Percentiles rank a stretch among this genome's conserved stretches.
Evolutionary conservation across 2,113 vertebrate species (phyloP).

Genomic region (Otis tarda): DNA sequence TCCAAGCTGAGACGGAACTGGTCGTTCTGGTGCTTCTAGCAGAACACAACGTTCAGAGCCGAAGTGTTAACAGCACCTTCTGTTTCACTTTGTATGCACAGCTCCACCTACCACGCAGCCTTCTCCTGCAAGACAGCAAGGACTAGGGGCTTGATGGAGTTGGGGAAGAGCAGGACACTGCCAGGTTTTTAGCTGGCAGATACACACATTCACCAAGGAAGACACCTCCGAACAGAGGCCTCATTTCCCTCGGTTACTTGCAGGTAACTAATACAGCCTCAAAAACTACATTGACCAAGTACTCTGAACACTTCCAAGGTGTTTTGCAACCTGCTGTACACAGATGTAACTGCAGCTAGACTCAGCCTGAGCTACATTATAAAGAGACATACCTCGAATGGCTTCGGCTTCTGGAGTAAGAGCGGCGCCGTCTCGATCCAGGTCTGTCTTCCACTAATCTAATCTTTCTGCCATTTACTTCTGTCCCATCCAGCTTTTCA

Average conservation of each 20-base stretch:
- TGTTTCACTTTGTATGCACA: background rate
- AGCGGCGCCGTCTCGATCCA: constrained; percentile 86
- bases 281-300: background rate
- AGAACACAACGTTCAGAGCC: constrained; percentile 1
- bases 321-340: background rate
- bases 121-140: background rate
- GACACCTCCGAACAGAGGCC: background rate
- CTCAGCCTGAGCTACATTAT: background rate
- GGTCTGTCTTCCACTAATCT: constrained; percentile 94
- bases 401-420: constrained; percentile 92
- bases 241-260: background rate
- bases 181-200: background rate
- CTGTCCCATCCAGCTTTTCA: constrained; percentile 95
- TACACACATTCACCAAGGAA: background rate
- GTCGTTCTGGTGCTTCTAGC: background rate
- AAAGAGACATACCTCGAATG: constrained; percentile 82
- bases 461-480: constrained; percentile 97
- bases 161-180: background rate
- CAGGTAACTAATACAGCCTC: background rate
- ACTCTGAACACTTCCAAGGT: background rate
- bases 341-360: background rate
- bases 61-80: background rate
- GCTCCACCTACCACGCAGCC: background rate
- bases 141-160: accelerated
- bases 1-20: background rate